Percentiles rank a stretch among this genome's conserved stretches.
Evolutionary conservation across 2,888 invertebrate species (phyloP).

Genomic region (Drosophila maculinotata): DNA sequence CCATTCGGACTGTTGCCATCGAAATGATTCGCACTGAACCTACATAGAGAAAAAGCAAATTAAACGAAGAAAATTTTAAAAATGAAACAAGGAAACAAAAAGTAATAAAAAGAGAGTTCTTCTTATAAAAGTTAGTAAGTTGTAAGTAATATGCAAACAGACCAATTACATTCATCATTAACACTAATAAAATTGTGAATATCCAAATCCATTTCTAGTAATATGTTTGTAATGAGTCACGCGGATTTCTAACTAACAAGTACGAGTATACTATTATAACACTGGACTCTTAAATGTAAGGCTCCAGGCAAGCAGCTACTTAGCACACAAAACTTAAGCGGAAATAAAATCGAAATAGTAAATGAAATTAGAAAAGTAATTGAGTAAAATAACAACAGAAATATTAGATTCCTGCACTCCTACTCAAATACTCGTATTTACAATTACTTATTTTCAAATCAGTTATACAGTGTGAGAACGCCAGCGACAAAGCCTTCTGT

Average conservation of each 20-base stretch:
- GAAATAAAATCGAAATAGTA: constrained; percentile 6
- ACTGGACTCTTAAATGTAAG: too few species aligned
- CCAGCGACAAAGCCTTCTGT: too few species aligned
- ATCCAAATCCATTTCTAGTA: not conserved
- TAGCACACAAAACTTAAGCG: constrained; percentile 7
- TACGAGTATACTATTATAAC: not conserved
- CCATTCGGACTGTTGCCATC: constrained; percentile 81
- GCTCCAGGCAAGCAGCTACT: constrained; percentile 1
- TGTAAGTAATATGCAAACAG: constrained; percentile 1
- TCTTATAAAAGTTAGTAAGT: not conserved
- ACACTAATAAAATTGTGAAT: not conserved
- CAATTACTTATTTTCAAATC: too few species aligned
- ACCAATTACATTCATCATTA: not conserved
- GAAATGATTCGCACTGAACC: constrained; percentile 85
- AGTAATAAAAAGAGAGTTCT: constrained; percentile 1
- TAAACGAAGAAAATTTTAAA: constrained; percentile 61
- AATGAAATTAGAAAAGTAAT: constrained; percentile 1
- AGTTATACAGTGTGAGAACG: too few species aligned
- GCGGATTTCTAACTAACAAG: not conserved
- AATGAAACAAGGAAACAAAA: constrained; percentile 39
- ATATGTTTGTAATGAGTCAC: not conserved
- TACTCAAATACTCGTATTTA: not conserved
- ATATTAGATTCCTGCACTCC: not conserved
- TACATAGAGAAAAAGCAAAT: constrained; percentile 83
- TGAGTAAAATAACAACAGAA: not conserved